Percentiles rank a stretch among this genome's conserved stretches.
Evolutionary conservation across 2,888 invertebrate genomes (phyloP).

Genomic region (Syritta pipiens): DNA sequence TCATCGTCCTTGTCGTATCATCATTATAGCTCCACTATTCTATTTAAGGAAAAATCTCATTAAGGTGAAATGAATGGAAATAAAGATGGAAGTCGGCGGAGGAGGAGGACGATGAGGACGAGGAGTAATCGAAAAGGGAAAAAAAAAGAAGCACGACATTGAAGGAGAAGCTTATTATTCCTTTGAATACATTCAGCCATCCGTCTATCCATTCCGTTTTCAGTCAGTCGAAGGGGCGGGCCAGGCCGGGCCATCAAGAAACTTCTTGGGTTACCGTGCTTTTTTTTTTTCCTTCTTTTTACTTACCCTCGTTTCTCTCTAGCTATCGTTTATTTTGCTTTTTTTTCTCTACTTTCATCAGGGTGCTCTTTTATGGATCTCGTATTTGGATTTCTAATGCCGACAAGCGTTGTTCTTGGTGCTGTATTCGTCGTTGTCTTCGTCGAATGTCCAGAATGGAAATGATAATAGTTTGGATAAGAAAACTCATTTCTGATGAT

Average conservation of each 20-base stretch:
- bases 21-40: slow-evolving; percentile 66
- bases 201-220: slow-evolving; percentile 46
- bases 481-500: slow-evolving; percentile 66
- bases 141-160: slow-evolving; percentile 54
- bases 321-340: background rate
- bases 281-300: slow-evolving; percentile 1
- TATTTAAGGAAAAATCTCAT: slow-evolving; percentile 68
- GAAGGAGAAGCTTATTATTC: slow-evolving; percentile 66
- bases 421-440: slow-evolving; percentile 14
- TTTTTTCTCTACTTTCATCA: background rate
- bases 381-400: slow-evolving; percentile 58
- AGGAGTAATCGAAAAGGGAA: background rate
- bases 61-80: slow-evolving; percentile 66
- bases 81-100: slow-evolving; percentile 44
- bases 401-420: slow-evolving; percentile 7
- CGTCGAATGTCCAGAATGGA: slow-evolving; percentile 55
- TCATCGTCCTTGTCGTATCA: slow-evolving; percentile 31
- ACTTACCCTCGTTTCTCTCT: slow-evolving; percentile 24
- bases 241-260: slow-evolving; percentile 35
- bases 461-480: slow-evolving; percentile 68
- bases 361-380: slow-evolving; percentile 46
- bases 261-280: slow-evolving; percentile 46
- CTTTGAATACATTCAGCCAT: slow-evolving; percentile 58
- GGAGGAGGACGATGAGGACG: slow-evolving; percentile 14
- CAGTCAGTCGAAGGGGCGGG: slow-evolving; percentile 26